Base-by-base conservation (phyloP, 2,113 vertebrate genomes). In the Fukomys damarensis region DNA sequence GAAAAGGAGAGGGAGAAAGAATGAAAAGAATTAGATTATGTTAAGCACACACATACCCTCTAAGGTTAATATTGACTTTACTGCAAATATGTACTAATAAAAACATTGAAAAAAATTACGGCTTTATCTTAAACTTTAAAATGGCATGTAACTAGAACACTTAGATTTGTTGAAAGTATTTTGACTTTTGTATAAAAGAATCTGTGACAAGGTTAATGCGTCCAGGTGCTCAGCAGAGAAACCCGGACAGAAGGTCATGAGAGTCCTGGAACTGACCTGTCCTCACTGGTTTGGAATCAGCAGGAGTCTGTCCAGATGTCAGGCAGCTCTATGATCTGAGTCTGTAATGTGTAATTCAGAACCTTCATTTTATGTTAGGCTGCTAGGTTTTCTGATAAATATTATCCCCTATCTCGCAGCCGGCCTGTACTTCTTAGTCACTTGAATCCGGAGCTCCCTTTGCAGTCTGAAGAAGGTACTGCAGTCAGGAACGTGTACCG, bases 391-490 rank as follows among this genome's bases (percentile, higher is more conserved):
- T 85, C 24, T 96, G 65, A 91, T 86, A 92, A 80, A 87, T 94
- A 32, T 98, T 96, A 94, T 68, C 89, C 76, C 95, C 35, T 61
- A 19, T 16, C 88, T 86, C 52, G 17, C 43, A 89, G 26, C 59
- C 28, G 86, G 4, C 86, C 77, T 96, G 1, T 86, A 90, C 98
- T 97, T 98, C 93, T 89, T 96, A 97, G 98, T 83, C 90, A 97
- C 95, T 96, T 96, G 92, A 1, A 96, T 76, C 96, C 96, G 97
- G 97, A 98, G 98, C 98, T 99, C 98, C 98, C 97, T 98, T 98
- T 97, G 88, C 98, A 98, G 98, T 98, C 98, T 98, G 98, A 98
- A 96, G 96, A 98, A 98, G 98, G 98, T 98, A 98, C 96, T 5
- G 92, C 97, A 95, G 89, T 97, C 89, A 97, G 97, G 98, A 98